These are phyloP conservation scores for Coregonus clupeaformis DNA, from an alignment of 2,113 vertebrate species.

Conservation along the genomic window DNA sequence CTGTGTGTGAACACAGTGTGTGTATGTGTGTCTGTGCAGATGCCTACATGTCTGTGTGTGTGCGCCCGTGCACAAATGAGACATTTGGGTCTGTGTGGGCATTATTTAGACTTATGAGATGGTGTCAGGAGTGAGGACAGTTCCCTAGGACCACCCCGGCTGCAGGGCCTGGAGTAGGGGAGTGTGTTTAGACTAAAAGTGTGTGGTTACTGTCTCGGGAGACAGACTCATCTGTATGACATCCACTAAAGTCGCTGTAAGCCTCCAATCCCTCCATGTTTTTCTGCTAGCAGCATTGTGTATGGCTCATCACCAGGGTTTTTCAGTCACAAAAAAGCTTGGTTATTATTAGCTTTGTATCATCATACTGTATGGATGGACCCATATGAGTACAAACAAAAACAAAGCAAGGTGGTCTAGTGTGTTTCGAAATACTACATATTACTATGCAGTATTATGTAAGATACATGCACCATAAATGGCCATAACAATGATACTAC, in stretches of 20 bases:
- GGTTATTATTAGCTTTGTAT: background rate
- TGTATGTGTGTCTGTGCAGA: no score
- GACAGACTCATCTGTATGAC: background rate
- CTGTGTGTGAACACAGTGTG: no score
- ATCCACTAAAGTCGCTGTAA: background rate
- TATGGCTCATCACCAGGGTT: background rate
- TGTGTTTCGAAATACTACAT: no score
- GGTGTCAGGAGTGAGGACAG: slow-evolving; percentile 2
- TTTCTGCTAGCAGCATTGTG: background rate
- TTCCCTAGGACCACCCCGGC: background rate
- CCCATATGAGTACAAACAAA: background rate
- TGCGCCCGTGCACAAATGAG: no score
- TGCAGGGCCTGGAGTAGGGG: background rate
- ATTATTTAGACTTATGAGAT: background rate
- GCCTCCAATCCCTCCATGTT: no score
- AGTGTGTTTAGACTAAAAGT: slow-evolving; percentile 8
- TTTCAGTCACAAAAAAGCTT: background rate
- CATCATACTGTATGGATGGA: background rate
- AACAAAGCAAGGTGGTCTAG: no score
- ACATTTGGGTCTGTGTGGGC: background rate
- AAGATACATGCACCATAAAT: no score
- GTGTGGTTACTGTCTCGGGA: background rate
- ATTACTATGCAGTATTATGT: no score
- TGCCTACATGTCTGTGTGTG: no score
- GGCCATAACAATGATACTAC: no score